Evolutionary conservation across 2,113 vertebrate species (phyloP), one percentile per base, ranked within the genome.

Genomic region (Silurus asotus): DNA sequence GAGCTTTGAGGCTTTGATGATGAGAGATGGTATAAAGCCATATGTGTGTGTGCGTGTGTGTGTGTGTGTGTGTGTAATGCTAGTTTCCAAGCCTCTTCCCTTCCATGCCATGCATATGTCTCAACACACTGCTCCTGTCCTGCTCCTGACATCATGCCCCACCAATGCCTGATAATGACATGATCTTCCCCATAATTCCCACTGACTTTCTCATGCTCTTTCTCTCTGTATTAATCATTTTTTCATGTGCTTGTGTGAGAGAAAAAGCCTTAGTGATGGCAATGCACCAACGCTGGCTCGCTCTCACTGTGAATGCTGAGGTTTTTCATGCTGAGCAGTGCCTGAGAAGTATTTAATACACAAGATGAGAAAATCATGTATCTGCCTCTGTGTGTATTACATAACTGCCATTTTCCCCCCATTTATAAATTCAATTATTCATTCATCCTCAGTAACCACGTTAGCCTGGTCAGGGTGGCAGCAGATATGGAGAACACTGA

Each of bases 21-120:
- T 92, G 90, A 87, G 90, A 91, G 91, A 92, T 82, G 75, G 81
- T 45, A 74, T 86, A 83, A 75, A 78, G 28, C 45, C 75, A 70
- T 64, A 45, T 82, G 61, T 70, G 58, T 62, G 49, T 28, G 20
- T 86, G 48, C 72, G 61, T 55, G 78, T 86, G 84, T 72, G 78
- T 62, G 76, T 62, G 15, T 72, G 45, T 25, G 51, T 17, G 59
- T 81, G 14, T 81, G 37, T 81, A 17, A 80, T 49, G 75, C n/a
- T 51, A 56, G 56, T 53, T 62, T 86, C 56, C 69, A 64, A 65
- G 59, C 49, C 4, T 53, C 6, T 58, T 48, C 62, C 45, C 19
- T 48, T n/a, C 6, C 28, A 8, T 83, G 81, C 83, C 77, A 86
- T 58, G 84, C 53, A 76, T 67, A 84, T 81, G 37, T 86, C 20